Conservation (phyloP, 2,797 vertebrate genomes). For the Bucorvus abyssinicus region DNA sequence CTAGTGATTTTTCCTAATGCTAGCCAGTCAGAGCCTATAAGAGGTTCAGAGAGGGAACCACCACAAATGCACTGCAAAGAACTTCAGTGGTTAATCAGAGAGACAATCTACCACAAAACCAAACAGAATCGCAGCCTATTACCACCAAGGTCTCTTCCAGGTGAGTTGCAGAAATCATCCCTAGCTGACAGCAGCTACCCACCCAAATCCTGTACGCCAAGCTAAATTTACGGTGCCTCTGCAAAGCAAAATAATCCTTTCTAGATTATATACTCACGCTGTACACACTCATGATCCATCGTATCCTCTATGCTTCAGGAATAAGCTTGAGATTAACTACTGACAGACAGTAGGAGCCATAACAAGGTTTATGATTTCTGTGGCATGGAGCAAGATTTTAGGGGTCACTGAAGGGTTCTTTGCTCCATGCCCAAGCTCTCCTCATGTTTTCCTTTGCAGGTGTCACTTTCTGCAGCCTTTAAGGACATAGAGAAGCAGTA, state of each 20-base stretch:
- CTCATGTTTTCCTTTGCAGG: neutral
- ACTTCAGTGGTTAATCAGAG: neutral
- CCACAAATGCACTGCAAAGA: neutral
- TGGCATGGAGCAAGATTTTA: neutral
- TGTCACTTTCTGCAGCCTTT: slow-evolving; percentile 13
- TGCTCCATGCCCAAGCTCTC: neutral
- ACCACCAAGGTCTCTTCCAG: neutral
- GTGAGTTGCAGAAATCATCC: neutral
- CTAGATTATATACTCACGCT: neutral
- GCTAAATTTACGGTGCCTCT: neutral
- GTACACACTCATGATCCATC: neutral
- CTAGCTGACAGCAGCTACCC: neutral
- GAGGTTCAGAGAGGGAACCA: neutral
- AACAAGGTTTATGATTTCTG: neutral
- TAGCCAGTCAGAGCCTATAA: neutral
- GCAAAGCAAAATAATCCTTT: neutral
- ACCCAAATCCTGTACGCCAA: neutral
- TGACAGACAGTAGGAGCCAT: neutral
- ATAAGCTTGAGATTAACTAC: neutral
- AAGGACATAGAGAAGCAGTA: neutral
- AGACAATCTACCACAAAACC: neutral
- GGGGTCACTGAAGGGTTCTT: neutral
- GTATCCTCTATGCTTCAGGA: neutral
- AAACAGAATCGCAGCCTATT: neutral
- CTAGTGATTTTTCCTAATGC: rapidly evolving